Evolutionary conservation across 2,888 invertebrate genomes (phyloP), one percentile per base, ranked within the genome.

Genomic region (Lithophane semibrunnea): DNA sequence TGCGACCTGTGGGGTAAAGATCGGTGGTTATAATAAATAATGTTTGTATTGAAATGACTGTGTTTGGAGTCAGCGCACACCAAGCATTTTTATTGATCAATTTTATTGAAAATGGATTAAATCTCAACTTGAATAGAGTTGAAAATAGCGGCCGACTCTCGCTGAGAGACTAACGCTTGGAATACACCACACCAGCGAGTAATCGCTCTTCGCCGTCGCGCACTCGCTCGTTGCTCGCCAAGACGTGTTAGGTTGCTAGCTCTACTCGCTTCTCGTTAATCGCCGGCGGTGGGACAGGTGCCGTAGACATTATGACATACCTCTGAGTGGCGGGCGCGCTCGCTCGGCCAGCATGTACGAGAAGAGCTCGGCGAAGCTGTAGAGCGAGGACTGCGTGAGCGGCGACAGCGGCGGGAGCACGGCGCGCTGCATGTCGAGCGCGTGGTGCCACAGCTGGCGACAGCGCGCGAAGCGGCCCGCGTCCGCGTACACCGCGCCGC

Each of bases 371-470:
- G 99, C 99, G 95, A 99, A 99, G 88, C 99, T 99, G 92, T 99
- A 98, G 82, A 99, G 97, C 84, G 99, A 99, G 92, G 99, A 99
- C 94, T 99, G 99, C 18, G 99, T 99, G 98, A 99, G 98, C 47
- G 99, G 98, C 93, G 99, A 99, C 71, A 99, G 97, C 37, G 99
- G 98, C 88, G 99, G 99, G 86, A 99, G 97, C 96, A 99, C 99
- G 83, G 98, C 98, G 93, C 99, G 99, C 94, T 99, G 99, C 98
- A 99, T 99, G 93, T 99, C 99, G 58, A 99, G 97, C 49, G 99
- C 99, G 96, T 99, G 99, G 95, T 99, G 99, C 99, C 99, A 99
- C 84, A 99, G 97, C 90, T 98, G 98, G 85, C 99, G 99, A 95
- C 99, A 99, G 87, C 98, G 97, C 88, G 98, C 97, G 97, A 99